Base-by-base conservation (phyloP, 35 echinoderm and acorn worm species). In the Chiridota heheva region DNA sequence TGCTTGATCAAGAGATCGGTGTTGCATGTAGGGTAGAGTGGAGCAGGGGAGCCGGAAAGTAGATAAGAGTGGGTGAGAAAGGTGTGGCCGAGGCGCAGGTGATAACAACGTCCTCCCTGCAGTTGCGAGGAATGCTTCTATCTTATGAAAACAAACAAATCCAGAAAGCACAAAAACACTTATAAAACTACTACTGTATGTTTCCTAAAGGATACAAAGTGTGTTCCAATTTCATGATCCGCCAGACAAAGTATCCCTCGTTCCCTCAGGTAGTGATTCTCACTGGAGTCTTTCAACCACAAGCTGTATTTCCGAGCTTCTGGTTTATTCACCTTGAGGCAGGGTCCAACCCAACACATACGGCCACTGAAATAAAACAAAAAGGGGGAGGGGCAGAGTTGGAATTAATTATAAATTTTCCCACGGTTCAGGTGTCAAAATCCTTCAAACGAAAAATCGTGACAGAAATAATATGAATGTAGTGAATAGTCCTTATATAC, bases 171-270 rank as follows among this genome's bases (percentile, higher is more conserved):
- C n/a, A n/a, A n/a, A n/a, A n/a, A n/a, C n/a, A n/a, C n/a, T n/a
- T n/a, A n/a, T n/a, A n/a, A n/a, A n/a, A n/a, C n/a, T n/a, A n/a
- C n/a, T n/a, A n/a, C n/a, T n/a, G n/a, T n/a, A n/a, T n/a, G n/a
- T n/a, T 64, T 43, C 18, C 20, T 6, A 41, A 87, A 91, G 93
- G 93, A 96, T 96, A 96, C 93, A 96, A 91, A 96, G 72, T 96
- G 93, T 7, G 93, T 96, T 76, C 87, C 93, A 73, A 96, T 87
- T 46, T 96, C 93, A 73, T 96, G 93, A 44, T 96, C 84, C 5
- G 93, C 93, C 10, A 96, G 89, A 61, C 93, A 96, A 2, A 72
- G 39, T 43, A 96, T 96, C 56, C 93, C 93, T 15, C 48, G 37
- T 44, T 96, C 83, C 53, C 93, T 67, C 39, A 96, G 72, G 62